phyloP scores from a whole-genome alignment of 2,888 invertebrate genomes.

The Brachylomia viminalis region DNA sequence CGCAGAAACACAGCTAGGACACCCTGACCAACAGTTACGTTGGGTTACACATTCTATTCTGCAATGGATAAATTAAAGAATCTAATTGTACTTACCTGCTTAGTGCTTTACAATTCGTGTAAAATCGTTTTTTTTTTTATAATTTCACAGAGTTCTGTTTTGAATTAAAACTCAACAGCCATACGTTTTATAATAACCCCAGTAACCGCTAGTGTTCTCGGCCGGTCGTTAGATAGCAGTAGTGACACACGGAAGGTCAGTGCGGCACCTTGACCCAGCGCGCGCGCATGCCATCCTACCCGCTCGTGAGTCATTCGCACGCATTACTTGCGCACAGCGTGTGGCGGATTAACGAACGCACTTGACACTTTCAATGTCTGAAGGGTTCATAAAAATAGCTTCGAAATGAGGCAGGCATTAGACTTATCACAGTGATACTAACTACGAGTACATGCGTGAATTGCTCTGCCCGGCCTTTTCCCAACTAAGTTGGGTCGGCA shows the following conservation, averaged over 20 bases:
- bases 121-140: too few relatives aligned
- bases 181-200: conserved; percentile 1
- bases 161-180: not conserved
- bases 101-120: too few relatives aligned
- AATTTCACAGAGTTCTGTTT: not conserved
- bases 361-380: conserved; percentile 36
- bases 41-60: not conserved
- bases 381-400: conserved; percentile 21
- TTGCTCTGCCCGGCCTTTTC: too few relatives aligned
- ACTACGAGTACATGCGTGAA: not conserved
- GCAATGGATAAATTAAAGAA: not conserved
- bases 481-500: too few relatives aligned
- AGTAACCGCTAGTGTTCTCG: not conserved
- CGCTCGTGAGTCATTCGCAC: conserved; percentile 45
- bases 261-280: conserved; percentile 52
- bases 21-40: too few relatives aligned
- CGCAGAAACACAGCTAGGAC: not conserved
- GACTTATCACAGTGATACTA: not conserved
- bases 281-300: conserved; percentile 29
- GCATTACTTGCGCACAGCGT: conserved; percentile 27
- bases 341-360: conserved; percentile 27
- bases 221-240: conserved; percentile 42
- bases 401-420: not conserved
- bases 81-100: not conserved
- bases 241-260: conserved; percentile 53